These are phyloP conservation scores for Achatina immaculata DNA, from an alignment of 1,140 invertebrate species.

Conservation along the genomic window DNA sequence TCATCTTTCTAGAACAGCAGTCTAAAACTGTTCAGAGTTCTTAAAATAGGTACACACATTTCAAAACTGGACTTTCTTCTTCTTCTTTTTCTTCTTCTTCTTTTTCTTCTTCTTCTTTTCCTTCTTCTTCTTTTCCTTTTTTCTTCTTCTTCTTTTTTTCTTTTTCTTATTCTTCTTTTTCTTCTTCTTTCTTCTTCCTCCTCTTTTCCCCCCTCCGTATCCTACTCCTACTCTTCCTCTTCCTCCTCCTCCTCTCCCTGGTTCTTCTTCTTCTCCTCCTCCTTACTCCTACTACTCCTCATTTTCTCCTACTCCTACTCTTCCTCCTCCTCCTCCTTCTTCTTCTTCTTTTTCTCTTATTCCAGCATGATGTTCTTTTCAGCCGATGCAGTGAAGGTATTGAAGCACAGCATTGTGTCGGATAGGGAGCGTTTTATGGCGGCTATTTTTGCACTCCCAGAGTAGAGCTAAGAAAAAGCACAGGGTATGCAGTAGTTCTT, in stretches of 20 bases:
- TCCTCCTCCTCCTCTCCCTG: not conserved
- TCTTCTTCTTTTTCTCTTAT: not conserved
- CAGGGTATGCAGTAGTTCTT: no score
- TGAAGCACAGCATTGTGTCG: no score
- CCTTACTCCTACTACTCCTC: not conserved
- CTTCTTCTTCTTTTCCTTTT: not conserved
- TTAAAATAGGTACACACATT: no score
- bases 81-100: not conserved
- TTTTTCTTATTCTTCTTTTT: constrained; percentile 14
- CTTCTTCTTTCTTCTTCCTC: constrained; percentile 19
- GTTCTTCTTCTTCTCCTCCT: not conserved
- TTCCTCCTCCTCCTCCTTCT: constrained; percentile 10
- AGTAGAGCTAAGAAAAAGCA: no score
- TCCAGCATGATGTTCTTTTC: no score
- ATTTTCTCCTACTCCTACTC: not conserved
- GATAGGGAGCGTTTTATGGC: no score
- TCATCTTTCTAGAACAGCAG: no score
- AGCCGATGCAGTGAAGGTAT: no score
- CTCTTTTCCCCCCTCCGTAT: not conserved
- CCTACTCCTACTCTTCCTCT: no score
- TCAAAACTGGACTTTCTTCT: no score
- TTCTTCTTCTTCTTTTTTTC: constrained; percentile 6
- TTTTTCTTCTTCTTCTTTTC: not conserved
- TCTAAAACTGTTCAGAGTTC: no score
- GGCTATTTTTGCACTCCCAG: no score